Conservation (phyloP, 2,888 invertebrate species). For the Cephonodes hylas region DNA sequence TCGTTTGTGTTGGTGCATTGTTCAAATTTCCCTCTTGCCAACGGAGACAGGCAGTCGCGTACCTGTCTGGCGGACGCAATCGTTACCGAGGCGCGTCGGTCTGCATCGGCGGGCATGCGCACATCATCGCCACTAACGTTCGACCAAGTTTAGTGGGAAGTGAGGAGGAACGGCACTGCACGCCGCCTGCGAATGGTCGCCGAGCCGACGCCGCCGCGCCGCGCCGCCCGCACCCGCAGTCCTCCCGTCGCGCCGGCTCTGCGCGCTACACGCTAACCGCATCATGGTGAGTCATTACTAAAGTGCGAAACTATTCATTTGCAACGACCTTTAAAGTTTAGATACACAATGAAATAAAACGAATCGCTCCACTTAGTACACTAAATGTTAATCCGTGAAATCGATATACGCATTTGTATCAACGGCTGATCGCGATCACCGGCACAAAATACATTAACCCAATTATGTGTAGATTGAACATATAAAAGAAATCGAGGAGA, state of each 20-base stretch:
- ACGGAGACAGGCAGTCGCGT: slow-evolving; percentile 76
- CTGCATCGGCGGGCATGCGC: slow-evolving; percentile 78
- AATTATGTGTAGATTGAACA: slow-evolving; percentile 47
- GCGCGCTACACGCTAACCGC: slow-evolving; percentile 73
- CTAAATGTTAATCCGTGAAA: slow-evolving; percentile 25
- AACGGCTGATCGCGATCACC: slow-evolving; percentile 1
- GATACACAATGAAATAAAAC: slow-evolving; percentile 45
- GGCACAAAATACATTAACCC: slow-evolving; percentile 33
- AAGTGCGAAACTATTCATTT: slow-evolving; percentile 73
- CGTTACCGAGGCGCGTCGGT: slow-evolving; percentile 74
- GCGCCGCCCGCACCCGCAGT: slow-evolving; percentile 73
- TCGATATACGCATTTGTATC: slow-evolving; percentile 10
- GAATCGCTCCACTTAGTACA: slow-evolving; percentile 36
- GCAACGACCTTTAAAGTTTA: slow-evolving; percentile 54
- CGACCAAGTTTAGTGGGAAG: slow-evolving; percentile 60
- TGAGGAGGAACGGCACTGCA: slow-evolving; percentile 64
- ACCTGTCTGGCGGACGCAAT: slow-evolving; percentile 71
- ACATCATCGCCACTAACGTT: slow-evolving; percentile 47
- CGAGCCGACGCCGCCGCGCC: slow-evolving; percentile 55
- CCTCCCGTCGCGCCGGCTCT: slow-evolving; percentile 73
- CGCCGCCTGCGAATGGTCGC: slow-evolving; percentile 56
- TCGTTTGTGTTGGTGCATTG: slow-evolving; percentile 59
- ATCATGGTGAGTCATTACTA: slow-evolving; percentile 78
- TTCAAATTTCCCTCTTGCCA: slow-evolving; percentile 68
- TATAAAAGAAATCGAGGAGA: slow-evolving; percentile 43